phyloP scores from a whole-genome alignment of 2,888 invertebrate species.

The Sarcophaga subvicina region DNA sequence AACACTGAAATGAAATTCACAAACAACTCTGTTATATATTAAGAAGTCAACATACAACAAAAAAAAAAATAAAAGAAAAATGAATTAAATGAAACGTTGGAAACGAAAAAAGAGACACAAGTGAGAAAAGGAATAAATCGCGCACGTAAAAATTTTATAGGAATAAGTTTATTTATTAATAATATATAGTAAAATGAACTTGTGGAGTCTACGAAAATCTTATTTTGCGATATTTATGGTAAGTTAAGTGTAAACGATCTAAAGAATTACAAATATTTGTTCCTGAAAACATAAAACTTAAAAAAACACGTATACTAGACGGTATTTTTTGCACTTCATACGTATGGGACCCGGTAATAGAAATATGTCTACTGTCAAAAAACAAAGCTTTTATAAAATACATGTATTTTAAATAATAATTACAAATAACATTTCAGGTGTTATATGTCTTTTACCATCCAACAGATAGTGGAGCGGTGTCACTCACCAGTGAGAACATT shows the following conservation, averaged over 20 bases:
- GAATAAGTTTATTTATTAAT: slow-evolving; percentile 66
- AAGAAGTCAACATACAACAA: neutral
- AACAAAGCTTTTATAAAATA: neutral
- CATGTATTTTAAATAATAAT: neutral
- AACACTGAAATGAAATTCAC: neutral
- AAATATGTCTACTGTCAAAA: neutral
- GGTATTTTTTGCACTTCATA: neutral
- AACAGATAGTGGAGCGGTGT: slow-evolving; percentile 91
- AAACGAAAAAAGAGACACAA: slow-evolving; percentile 27
- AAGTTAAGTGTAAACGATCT: slow-evolving; percentile 61
- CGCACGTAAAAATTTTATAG: slow-evolving; percentile 54
- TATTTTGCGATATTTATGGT: slow-evolving; percentile 75
- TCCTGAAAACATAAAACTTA: slow-evolving; percentile 26
- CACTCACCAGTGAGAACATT: slow-evolving; percentile 91
- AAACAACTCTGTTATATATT: neutral
- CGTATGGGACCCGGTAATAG: slow-evolving; percentile 14
- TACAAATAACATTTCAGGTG: slow-evolving; percentile 71
- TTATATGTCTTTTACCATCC: slow-evolving; percentile 86
- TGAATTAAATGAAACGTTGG: slow-evolving; percentile 44
- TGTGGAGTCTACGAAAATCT: slow-evolving; percentile 75
- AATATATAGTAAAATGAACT: slow-evolving; percentile 72
- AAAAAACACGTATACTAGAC: slow-evolving; percentile 64
- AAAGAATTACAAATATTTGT: slow-evolving; percentile 45
- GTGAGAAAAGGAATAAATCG: slow-evolving; percentile 35
- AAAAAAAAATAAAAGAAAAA: slow-evolving; percentile 9